Base-by-base conservation (phyloP, 2,888 invertebrate genomes). In the Crocallis elinguaria region DNA sequence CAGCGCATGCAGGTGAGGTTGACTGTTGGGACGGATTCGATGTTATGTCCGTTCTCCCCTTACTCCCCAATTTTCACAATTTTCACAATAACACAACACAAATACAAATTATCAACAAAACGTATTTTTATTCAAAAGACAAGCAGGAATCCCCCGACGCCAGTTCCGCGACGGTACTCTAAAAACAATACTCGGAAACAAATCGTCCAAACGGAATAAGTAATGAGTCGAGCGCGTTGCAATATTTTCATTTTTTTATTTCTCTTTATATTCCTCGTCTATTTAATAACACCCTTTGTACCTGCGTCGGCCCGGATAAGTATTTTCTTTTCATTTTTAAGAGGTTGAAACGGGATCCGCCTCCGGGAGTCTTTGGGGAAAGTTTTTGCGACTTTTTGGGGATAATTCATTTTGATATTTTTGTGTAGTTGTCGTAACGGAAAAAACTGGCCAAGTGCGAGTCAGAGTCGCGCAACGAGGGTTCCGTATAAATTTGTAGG, bases 181-280 rank as follows among this genome's bases (percentile, higher is more conserved):
- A 56, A 64, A 61, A 66, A 65, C 64, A 68, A 62, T 62, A 66
- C 61, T 63, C 56, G 51, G 43, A 59, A 64, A 76, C 78, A 78
- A 82, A 84, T 81, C 78, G 73, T 67, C 77, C 79, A 85, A 83
- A 85, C 76, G 77, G 86, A 87, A 88, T 86, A 84, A 83, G 77
- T 77, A 84, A 85, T 82, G 84, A 79, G 79, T 55, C 58, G 63
- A 49, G 53, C 62, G 67, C 70, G 67, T 61, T 69, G 75, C 77
- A 69, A 82, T 80, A 79, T 82, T 82, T 84, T 82, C 73, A 75
- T 79, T 46, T 25, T 36, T 52, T n/a, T n/a, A n/a, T n/a, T n/a
- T n/a, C n/a, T n/a, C n/a, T 52, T 52, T 41, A 33, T 45, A 44
- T 27, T 63, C 75, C 77, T 75, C 69, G 68, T 66, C 71, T 75